Base-by-base conservation (phyloP, 2,888 invertebrate species). In the Thera obeliscata region DNA sequence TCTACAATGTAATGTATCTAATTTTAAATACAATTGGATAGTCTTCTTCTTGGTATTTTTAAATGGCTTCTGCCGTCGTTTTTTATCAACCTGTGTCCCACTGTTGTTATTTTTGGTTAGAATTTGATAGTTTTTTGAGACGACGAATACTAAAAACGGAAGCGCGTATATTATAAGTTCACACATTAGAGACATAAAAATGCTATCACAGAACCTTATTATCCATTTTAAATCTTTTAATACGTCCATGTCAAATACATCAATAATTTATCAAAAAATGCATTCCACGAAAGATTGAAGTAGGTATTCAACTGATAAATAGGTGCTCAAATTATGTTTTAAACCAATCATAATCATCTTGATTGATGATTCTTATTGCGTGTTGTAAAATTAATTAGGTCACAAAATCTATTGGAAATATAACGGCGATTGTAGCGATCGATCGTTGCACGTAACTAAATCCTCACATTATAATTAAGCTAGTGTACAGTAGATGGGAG, bases 321-420 rank as follows among this genome's bases (percentile, higher is more conserved):
- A 57, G 58, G 11, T 22, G 46, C 11, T 58, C 46, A 64, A 64
- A 38, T 56, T 62, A 54, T 36, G 64, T 43, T 56, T 43, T 36
- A 43, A 65, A 50, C 41, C 50, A 66, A 56, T 61, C 49, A 43
- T 52, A 52, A 52, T 52, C 22, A 59, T 50, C 4, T 61, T 56
- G 49, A 50, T 55, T 61, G 56, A 8, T 61, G 50, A 61, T 60
- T 50, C 52, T 50, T 52, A 52, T 64, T 46, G 56, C 43, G 61
- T 61, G 57, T 41, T 11, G 61, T 61, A 38, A 56, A 66, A 38
- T 36, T 61, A 61, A 66, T 66, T 66, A 66, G 66, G 66, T 62
- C 66, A 58, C 50, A 57, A 43, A 61, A 58, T 58, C 41, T 36
- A 35, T 54, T 9, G 35, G 38, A 41, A 61, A 50, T 36, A 33